Evolutionary conservation across 2,113 vertebrate genomes (phyloP), one percentile per base, ranked within the genome.

Genomic region (Vidua chalybeata): DNA sequence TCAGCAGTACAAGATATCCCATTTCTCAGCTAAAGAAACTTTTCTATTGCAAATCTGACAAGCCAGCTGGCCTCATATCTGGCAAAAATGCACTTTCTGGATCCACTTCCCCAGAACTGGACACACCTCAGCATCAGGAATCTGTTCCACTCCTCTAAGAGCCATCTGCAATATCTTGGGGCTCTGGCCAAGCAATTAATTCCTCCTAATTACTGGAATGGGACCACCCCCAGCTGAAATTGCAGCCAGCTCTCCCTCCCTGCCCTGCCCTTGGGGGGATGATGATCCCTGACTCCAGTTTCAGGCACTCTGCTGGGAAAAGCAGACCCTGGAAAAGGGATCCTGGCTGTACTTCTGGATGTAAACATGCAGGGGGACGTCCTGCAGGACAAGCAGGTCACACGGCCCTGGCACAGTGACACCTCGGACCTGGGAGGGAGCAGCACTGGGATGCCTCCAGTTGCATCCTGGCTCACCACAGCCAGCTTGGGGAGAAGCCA

Each of bases 321-420:
- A 45, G 17, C 46, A 39, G 33, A 39, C 6, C 63, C n/a, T 4
- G 54, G 37, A 48, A 56, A 7, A 0, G 56, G 13, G 58, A 61
- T 80, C 9, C 58, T 14, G 51, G 22, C 6, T 15, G 46, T 10
- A 3, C 15, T 68, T 7, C 11, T 43, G 84, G 23, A 9, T 48
- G 22, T 3, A 2, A 86, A 49, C 7, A 14, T 0, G 14, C 24
- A 49, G 33, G 20, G 0, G n/a, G 41, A 28, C 15, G 48, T 51
- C 52, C 16, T 18, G 22, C 48, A 51, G 61, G 71, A 51, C 49
- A 33, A 37, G 69, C 51, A 54, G 2, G 2, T 46, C 26, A 14
- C 35, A 9, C 5, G 1, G 67, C 10, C 27, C 63, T 1, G 1
- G 35, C 67, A 26, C 30, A 3, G 55, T 2, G 43, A 17, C 66